phyloP scores from a whole-genome alignment of 2,113 vertebrate species.

The Neolamprologus modestus region DNA sequence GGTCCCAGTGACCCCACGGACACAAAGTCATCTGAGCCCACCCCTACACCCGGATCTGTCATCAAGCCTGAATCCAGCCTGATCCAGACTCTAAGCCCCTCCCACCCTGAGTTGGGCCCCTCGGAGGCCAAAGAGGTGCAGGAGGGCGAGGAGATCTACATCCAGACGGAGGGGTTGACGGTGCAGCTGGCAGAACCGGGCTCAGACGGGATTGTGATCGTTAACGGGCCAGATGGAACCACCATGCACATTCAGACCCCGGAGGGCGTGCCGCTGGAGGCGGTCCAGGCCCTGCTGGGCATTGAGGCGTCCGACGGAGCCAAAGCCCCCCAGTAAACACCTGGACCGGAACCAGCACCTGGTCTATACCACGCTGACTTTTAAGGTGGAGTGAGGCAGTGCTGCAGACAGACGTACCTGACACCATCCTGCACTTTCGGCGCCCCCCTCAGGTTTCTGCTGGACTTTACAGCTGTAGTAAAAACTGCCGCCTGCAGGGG shows the following conservation, averaged over 20 bases:
- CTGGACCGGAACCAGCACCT: neutral
- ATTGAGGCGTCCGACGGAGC: slow-evolving; percentile 62
- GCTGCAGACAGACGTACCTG: neutral
- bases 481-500: neutral
- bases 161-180: slow-evolving; percentile 74
- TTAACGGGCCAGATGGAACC: slow-evolving; percentile 67
- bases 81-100: neutral
- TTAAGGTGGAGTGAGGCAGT: neutral
- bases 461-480: neutral
- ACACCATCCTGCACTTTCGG: neutral
- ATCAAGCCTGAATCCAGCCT: neutral
- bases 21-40: neutral
- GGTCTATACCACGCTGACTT: neutral
- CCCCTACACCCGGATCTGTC: neutral
- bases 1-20: neutral
- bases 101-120: neutral
- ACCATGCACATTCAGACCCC: slow-evolving; percentile 73
- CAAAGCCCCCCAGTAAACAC: slow-evolving; percentile 15
- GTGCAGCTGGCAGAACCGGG: slow-evolving; percentile 68
- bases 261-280: slow-evolving; percentile 72
- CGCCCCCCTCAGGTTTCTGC: neutral
- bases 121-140: slow-evolving; percentile 52
- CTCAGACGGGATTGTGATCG: slow-evolving; percentile 70
- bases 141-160: slow-evolving; percentile 71
- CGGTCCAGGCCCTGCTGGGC: slow-evolving; percentile 74